Evolutionary conservation across 2,888 invertebrate genomes (phyloP).

Genomic region (Tholera decimalis): DNA sequence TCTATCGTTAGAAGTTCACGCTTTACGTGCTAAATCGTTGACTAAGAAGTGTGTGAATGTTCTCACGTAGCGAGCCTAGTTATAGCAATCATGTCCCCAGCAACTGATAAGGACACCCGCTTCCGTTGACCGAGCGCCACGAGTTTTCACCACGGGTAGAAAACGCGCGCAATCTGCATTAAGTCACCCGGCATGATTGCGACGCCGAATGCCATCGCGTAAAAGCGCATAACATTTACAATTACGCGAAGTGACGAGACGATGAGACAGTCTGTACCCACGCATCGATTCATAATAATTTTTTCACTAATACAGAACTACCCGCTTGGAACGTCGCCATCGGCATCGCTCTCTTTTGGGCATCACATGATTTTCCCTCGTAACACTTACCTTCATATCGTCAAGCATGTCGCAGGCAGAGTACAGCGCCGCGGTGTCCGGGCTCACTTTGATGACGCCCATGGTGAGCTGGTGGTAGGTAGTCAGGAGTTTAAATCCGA

Average conservation of each 20-base stretch:
- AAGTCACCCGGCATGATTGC: conserved; percentile 52
- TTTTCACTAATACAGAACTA: conserved; percentile 77
- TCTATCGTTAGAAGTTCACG: conserved; percentile 15
- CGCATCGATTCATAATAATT: conserved; percentile 72
- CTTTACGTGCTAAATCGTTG: conserved; percentile 42
- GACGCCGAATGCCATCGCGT: conserved; percentile 70
- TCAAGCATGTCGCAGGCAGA: conserved; percentile 89
- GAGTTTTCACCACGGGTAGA: conserved; percentile 77
- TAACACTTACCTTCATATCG: conserved; percentile 87
- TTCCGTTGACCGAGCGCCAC: conserved; percentile 78
- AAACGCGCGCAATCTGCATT: conserved; percentile 68
- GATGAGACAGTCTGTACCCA: conserved; percentile 71
- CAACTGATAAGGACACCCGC: conserved; percentile 84
- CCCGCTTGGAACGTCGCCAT: conserved; percentile 75
- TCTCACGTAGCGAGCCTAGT: conserved; percentile 79
- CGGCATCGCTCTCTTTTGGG: conserved; percentile 69
- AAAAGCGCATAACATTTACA: conserved; percentile 76
- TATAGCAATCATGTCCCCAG: conserved; percentile 81
- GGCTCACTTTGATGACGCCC: conserved; percentile 88
- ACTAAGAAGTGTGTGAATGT: conserved; percentile 68
- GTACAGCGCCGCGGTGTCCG: conserved; percentile 86
- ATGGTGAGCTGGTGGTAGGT: conserved; percentile 68
- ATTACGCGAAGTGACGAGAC: conserved; percentile 65
- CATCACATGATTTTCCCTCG: conserved; percentile 74
- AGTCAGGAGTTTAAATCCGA: conserved; percentile 42